These are phyloP conservation scores for Cataglyphis cursor DNA, from an alignment of 2,888 invertebrate species.

Conservation along the genomic window DNA sequence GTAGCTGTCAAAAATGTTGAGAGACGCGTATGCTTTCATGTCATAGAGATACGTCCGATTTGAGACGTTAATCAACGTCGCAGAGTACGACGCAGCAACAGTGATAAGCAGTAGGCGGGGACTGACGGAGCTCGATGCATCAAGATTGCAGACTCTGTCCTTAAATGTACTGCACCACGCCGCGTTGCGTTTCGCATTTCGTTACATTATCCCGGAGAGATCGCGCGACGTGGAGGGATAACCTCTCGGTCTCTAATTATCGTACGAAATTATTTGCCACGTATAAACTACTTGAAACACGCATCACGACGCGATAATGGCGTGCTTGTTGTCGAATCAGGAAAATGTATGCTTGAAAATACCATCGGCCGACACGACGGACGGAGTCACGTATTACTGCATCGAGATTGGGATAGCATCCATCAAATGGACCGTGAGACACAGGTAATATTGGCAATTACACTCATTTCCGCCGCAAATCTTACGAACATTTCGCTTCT, in stretches of 20 bases:
- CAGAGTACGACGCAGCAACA: neutral
- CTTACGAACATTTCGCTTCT: neutral
- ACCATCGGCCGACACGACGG: conserved; percentile 89
- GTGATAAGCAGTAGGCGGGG: conserved; percentile 37
- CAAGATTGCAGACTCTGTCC: neutral
- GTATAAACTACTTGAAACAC: conserved; percentile 15
- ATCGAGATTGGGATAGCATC: conserved; percentile 91
- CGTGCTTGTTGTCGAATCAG: conserved; percentile 91
- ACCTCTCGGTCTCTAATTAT: conserved; percentile 53
- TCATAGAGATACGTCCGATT: neutral
- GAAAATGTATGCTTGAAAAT: conserved; percentile 91
- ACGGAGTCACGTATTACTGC: conserved; percentile 91
- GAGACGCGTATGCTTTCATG: conserved; percentile 53
- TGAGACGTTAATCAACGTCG: neutral
- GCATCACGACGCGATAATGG: conserved; percentile 88
- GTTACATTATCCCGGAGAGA: neutral
- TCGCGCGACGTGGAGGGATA: conserved; percentile 56
- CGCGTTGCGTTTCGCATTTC: too few species aligned
- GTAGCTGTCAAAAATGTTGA: conserved; percentile 64
- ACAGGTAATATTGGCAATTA: conserved; percentile 87
- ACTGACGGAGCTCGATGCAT: neutral
- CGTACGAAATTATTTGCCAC: conserved; percentile 45
- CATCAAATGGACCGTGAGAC: conserved; percentile 93
- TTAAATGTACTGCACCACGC: conserved; percentile 8
- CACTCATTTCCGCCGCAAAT: neutral